Evolutionary conservation across 2,888 invertebrate genomes (phyloP).

Genomic region (Phyto melanocephala): DNA sequence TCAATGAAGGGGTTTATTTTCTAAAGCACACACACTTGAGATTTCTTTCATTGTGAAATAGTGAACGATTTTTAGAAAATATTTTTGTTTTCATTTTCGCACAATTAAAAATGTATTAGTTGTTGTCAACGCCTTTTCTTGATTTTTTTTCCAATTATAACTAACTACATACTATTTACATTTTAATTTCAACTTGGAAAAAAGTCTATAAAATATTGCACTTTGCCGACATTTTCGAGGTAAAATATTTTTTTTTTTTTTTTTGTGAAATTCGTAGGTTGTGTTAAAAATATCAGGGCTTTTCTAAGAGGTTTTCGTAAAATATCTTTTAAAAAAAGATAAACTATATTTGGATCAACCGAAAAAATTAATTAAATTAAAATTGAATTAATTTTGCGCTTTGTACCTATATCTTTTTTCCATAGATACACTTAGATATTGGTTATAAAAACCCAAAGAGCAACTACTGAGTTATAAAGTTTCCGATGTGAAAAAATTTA

Average conservation of each 20-base stretch:
- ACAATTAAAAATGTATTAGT: conserved; percentile 8
- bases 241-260: background rate
- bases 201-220: background rate
- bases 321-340: background rate
- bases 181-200: background rate
- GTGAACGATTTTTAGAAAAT: background rate
- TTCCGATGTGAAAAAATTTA: too few relatives aligned
- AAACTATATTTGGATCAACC: too few relatives aligned
- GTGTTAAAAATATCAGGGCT: background rate
- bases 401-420: too few relatives aligned
- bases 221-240: background rate
- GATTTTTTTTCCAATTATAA: background rate
- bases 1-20: conserved; percentile 9
- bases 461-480: too few relatives aligned
- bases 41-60: background rate
- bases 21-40: background rate
- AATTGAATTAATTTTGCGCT: too few relatives aligned
- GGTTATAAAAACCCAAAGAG: too few relatives aligned
- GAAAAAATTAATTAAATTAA: too few relatives aligned
- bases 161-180: conserved; percentile 18
- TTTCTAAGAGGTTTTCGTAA: background rate
- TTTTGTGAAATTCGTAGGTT: too few relatives aligned
- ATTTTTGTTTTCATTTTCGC: background rate
- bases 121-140: conserved; percentile 17
- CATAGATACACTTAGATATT: too few relatives aligned